Evolutionary conservation across 2,113 vertebrate genomes (phyloP).

Genomic region (Sebastes fasciatus): DNA sequence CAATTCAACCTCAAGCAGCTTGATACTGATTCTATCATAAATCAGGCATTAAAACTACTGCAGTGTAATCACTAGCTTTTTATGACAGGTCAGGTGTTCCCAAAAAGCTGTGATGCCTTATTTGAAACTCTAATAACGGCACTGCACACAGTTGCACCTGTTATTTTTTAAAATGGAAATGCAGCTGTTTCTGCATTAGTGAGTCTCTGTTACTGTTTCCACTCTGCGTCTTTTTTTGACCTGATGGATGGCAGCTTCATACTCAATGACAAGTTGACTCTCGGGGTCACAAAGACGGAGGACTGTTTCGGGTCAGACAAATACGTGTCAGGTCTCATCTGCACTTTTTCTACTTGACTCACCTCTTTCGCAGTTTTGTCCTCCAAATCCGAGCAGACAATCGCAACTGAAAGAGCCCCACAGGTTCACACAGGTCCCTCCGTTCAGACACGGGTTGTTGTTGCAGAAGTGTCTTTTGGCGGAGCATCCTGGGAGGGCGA

Average conservation of each 20-base stretch:
- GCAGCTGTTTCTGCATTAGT: neutral
- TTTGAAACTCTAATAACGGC: neutral
- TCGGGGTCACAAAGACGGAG: neutral
- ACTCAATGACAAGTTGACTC: conserved; percentile 7
- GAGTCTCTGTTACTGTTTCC: neutral
- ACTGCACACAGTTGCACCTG: neutral
- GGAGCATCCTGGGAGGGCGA: conserved; percentile 85
- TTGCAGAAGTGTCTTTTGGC: conserved; percentile 92
- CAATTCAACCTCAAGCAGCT: neutral
- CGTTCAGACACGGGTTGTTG: conserved; percentile 88
- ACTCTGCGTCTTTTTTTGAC: neutral
- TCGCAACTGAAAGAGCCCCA: conserved; percentile 93
- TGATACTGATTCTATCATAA: neutral
- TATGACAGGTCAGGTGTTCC: neutral
- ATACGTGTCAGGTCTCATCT: neutral
- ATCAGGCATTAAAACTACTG: conserved; percentile 4
- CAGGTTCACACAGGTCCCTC: conserved; percentile 92
- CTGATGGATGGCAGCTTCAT: conserved; percentile 1
- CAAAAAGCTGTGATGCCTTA: neutral
- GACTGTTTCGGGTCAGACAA: neutral
- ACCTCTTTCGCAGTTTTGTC: conserved; percentile 92
- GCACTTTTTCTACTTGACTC: conserved; percentile 6
- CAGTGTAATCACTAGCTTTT: neutral
- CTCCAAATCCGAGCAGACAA: conserved; percentile 91
- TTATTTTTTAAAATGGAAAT: conserved; percentile 14